A percentile compares a stretch with the other conserved stretches of the same genome.
Conservation (phyloP, 2,797 vertebrate species). For the Sebastes steindachneri region DNA sequence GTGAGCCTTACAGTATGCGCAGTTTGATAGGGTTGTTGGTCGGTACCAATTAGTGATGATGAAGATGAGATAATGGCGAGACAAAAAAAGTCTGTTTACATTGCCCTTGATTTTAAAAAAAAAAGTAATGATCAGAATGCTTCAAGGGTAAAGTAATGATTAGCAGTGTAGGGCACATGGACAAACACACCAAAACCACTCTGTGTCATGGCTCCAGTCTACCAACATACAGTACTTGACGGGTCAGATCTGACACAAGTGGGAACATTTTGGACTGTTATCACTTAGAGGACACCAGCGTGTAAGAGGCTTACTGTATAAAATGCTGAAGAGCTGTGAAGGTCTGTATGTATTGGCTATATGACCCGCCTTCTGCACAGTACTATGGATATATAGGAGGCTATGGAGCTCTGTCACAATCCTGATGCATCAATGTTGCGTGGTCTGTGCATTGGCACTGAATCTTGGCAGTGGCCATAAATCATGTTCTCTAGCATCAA, state of each 20-base stretch:
- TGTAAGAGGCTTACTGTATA: constrained; percentile 30
- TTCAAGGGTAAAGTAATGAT: neutral
- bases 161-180: neutral
- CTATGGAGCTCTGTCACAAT: neutral
- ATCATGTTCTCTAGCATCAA: neutral
- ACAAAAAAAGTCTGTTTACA: neutral
- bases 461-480: neutral
- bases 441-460: neutral
- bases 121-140: neutral
- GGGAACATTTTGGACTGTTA: constrained; percentile 21
- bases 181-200: neutral
- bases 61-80: neutral
- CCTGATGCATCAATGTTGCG: neutral
- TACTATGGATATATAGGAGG: neutral
- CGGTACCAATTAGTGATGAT: neutral
- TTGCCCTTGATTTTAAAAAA: neutral
- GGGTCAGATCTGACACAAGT: neutral
- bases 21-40: neutral
- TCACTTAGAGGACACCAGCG: constrained; percentile 4
- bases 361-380: neutral
- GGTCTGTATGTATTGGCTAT: neutral
- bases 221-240: neutral
- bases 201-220: neutral
- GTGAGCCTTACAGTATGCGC: neutral
- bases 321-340: constrained; percentile 6